These are phyloP conservation scores for Agrochola macilenta DNA, from an alignment of 2,888 invertebrate species.

Conservation along the genomic window DNA sequence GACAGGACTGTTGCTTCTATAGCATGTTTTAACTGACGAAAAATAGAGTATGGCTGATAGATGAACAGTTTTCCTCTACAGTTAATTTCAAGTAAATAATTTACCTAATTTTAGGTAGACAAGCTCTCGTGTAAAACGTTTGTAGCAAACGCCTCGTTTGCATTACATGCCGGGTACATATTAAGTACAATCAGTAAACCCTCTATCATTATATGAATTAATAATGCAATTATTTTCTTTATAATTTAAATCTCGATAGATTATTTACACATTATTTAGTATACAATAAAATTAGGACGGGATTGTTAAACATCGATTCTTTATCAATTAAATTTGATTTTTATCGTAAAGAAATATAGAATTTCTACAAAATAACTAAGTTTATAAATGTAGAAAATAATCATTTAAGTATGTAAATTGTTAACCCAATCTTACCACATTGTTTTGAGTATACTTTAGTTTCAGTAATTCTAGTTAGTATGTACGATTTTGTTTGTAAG, in stretches of 20 bases:
- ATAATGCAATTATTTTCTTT: slow-evolving; percentile 83
- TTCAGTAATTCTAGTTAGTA: slow-evolving; percentile 40
- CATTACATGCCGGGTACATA: slow-evolving; percentile 70
- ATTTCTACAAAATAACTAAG: slow-evolving; percentile 34
- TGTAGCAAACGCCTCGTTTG: slow-evolving; percentile 42
- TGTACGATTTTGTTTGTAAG: slow-evolving; percentile 47
- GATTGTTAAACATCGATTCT: slow-evolving; percentile 65
- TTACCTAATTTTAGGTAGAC: slow-evolving; percentile 45
- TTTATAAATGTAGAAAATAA: slow-evolving; percentile 32
- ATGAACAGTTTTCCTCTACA: slow-evolving; percentile 22
- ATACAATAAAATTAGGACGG: slow-evolving; percentile 65
- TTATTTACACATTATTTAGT: slow-evolving; percentile 68
- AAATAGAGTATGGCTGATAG: slow-evolving; percentile 14
- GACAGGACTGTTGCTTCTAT: not conserved
- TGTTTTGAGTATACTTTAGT: slow-evolving; percentile 40
- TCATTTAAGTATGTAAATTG: slow-evolving; percentile 39
- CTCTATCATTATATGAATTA: slow-evolving; percentile 67
- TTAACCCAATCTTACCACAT: slow-evolving; percentile 48
- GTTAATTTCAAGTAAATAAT: slow-evolving; percentile 35
- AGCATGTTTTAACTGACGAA: slow-evolving; percentile 10
- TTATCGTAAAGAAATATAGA: slow-evolving; percentile 33
- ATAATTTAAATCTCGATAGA: slow-evolving; percentile 84
- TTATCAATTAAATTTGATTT: slow-evolving; percentile 51
- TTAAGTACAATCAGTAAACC: slow-evolving; percentile 80
- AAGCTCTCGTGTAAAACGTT: slow-evolving; percentile 42